Evolutionary conservation across 2,113 vertebrate genomes (phyloP), one percentile per base, ranked within the genome.

Genomic region (Sylvietta virens): DNA sequence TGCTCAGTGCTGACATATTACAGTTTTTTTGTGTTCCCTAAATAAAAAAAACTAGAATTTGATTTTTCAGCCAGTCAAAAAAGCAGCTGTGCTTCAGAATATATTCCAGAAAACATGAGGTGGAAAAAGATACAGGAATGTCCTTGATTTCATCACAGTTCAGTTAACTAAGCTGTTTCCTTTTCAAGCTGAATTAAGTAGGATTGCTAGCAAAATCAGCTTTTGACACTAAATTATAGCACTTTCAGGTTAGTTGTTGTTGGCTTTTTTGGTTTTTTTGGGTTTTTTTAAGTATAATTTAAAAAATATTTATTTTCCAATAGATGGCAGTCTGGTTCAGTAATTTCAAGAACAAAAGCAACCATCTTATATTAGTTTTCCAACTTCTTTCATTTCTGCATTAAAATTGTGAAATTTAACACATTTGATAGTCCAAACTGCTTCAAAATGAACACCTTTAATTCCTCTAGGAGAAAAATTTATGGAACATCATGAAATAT

Each of bases 301-400:
- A 47, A 84, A 80, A 94, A 87, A 51, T 79, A 84, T 50, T 90
- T 97, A 94, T 97, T 93, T 96, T 97, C 98, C 98, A 98, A 95
- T 94, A 98, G 98, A 98, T 98, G 98, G 98, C 97, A 97, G 97
- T 97, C 97, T 98, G 94, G 94, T 88, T 97, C 96, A 98, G 95
- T 97, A 95, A 94, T 97, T 97, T 97, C 95, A 97, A 93, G 96
- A 97, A 97, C 58, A 97, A 96, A 96, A 91, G 83, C 89, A 97
- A 86, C 93, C 87, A 91, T 98, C 82, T 98, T 98, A 97, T 78
- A 11, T 95, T 96, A 88, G 42, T 85, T 95, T 96, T 89, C 67
- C 33, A 95, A 66, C 42, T 77, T 83, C 95, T 94, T 69, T 57
- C 58, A 66, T 84, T 94, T 74, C 92, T 91, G 7, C 1, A 1